phyloP scores from a whole-genome alignment of 2,888 invertebrate species.

The Lysandra bellargus region DNA sequence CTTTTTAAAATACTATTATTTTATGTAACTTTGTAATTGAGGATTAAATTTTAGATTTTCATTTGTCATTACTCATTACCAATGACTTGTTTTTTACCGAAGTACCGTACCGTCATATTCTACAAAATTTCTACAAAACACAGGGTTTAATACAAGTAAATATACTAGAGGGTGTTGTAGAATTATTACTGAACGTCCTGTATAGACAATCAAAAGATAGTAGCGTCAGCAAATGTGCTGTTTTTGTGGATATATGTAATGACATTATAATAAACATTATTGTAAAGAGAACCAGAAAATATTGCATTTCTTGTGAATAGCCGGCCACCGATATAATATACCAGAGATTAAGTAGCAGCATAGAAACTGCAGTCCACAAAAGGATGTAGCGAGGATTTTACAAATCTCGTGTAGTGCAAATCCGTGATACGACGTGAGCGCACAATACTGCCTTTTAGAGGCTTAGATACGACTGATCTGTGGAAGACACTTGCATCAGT shows the following conservation, averaged over 20 bases:
- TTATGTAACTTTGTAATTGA: no score
- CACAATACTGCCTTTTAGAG: constrained; percentile 10
- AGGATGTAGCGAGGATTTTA: neutral
- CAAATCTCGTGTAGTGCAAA: constrained; percentile 38
- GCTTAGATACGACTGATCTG: constrained; percentile 73
- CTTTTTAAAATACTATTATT: no score
- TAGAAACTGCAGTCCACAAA: neutral
- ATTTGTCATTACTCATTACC: no score
- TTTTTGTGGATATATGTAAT: neutral
- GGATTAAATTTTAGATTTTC: no score
- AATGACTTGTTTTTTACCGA: no score
- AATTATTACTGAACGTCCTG: no score
- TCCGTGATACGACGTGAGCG: constrained; percentile 44
- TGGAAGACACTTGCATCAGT: constrained; percentile 77
- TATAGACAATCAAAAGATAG: no score
- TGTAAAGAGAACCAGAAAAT: neutral
- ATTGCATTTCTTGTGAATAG: neutral
- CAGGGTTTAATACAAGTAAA: no score
- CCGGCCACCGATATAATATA: neutral
- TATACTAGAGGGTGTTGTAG: no score
- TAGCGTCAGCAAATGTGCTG: no score
- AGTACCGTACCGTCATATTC: no score
- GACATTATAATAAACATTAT: neutral
- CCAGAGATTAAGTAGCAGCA: neutral
- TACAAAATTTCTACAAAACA: no score